phyloP scores from a whole-genome alignment of 2,113 vertebrate genomes.

The Anhinga rufa region DNA sequence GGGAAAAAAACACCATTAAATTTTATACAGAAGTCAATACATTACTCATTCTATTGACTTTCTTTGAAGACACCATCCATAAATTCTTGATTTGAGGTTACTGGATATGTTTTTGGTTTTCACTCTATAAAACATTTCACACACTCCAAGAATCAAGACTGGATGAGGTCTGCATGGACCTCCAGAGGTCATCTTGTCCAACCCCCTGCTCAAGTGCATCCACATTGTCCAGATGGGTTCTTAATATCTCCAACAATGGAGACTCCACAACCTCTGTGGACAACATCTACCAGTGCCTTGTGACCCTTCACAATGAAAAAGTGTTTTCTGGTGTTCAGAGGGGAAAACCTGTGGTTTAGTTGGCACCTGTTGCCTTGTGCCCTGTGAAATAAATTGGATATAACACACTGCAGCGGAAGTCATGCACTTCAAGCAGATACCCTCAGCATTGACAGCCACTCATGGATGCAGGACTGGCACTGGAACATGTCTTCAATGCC shows the following conservation, averaged over 20 bases:
- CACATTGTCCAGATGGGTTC: not conserved
- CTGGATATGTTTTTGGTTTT: not conserved
- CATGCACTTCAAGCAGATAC: no score
- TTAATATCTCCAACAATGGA: not conserved
- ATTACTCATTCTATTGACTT: no score
- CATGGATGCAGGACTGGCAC: no score
- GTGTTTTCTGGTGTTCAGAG: no score
- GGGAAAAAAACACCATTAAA: not conserved
- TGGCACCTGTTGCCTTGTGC: not conserved
- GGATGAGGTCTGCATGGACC: not conserved
- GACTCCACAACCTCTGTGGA: no score
- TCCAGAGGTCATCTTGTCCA: not conserved
- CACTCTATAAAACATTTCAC: not conserved
- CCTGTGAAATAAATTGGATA: not conserved
- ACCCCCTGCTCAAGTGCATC: not conserved
- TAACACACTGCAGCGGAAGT: not conserved
- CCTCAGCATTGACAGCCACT: no score
- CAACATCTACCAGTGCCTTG: no score
- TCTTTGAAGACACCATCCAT: not conserved
- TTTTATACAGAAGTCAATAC: not conserved
- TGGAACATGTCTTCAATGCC: no score
- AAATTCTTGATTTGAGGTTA: not conserved
- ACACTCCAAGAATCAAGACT: not conserved
- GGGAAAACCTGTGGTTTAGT: not conserved
- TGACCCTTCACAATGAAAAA: no score